Base-by-base conservation (phyloP, 2,888 invertebrate genomes). In the Steinernema hermaphroditum region DNA sequence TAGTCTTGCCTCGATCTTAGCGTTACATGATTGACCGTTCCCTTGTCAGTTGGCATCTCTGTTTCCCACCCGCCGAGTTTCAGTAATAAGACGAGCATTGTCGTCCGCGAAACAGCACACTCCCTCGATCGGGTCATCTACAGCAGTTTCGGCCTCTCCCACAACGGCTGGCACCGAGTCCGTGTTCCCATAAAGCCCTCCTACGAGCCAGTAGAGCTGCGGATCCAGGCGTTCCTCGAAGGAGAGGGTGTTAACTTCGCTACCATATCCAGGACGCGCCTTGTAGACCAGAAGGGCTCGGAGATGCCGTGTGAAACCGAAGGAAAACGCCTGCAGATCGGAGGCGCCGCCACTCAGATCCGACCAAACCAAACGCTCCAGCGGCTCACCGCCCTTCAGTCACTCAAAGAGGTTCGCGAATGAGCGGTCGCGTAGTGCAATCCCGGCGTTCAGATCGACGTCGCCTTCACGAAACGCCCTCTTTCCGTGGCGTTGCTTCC, bases 151-250 rank as follows among this genome's bases (percentile, higher is more conserved):
- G 76, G 76, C 43, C 41, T 71, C 50, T 70, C 71, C 4, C 54
- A 72, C 72, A 76, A 77, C 41, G 75, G 78, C 22, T 77, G 78
- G 78, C 77, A 79, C 37, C 71, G 77, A 22, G 69, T 77, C 68
- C 77, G 77, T 16, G 73, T 78, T 2, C 78, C 78, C 19, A 49
- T 77, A 32, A 74, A 73, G 8, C 73, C 77, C 34, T 75, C 77
- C 14, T 76, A 70, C 32, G 57, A 29, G 27, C 76, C 77, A 16
- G 27, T 78, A 16, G 70, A 75, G 24, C 29, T 77, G 22, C 68
- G 70, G 14, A 71, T 46, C 29, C 37, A 71, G 16, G 29, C 77
- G 32, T 78, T 74, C 6, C 62, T 62, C 14, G 57, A 34, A 2
- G 32, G 49, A 34, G 27, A 22, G 16, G 29, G 54, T 16, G 49